Conservation (phyloP, 2,888 invertebrate species). For the Zootermopsis nevadensis region DNA sequence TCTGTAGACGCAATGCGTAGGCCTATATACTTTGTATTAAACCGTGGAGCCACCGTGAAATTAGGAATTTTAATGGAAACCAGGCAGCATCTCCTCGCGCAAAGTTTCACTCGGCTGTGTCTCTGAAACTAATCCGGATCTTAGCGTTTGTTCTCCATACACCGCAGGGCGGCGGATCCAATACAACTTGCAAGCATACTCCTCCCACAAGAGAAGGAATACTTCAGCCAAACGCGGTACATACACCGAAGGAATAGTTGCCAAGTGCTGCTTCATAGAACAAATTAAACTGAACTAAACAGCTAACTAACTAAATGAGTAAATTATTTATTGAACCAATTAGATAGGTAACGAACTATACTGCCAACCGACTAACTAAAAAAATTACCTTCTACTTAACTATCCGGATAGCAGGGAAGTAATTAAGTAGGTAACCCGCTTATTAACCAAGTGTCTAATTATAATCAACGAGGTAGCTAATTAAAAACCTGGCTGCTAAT, state of each 20-base stretch:
- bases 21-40: slow-evolving; percentile 26
- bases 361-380: no score
- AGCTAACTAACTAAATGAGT: no score
- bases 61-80: slow-evolving; percentile 31
- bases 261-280: no score
- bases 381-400: no score
- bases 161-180: background rate
- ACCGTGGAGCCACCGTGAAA: slow-evolving; percentile 30
- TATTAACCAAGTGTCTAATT: no score
- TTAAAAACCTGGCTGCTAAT: no score
- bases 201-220: background rate
- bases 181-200: background rate
- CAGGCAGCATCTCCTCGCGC: background rate
- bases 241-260: background rate
- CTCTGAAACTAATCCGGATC: slow-evolving; percentile 10
- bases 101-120: background rate
- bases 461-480: no score
- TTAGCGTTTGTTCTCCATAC: slow-evolving; percentile 1
- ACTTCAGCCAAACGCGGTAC: background rate
- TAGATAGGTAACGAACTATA: no score
- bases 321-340: no score
- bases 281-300: no score
- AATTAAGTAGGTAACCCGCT: no score
- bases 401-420: no score
- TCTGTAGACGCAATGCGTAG: background rate